These are phyloP conservation scores for Apis dorsata DNA, from an alignment of 1,140 invertebrate species.

Conservation along the genomic window DNA sequence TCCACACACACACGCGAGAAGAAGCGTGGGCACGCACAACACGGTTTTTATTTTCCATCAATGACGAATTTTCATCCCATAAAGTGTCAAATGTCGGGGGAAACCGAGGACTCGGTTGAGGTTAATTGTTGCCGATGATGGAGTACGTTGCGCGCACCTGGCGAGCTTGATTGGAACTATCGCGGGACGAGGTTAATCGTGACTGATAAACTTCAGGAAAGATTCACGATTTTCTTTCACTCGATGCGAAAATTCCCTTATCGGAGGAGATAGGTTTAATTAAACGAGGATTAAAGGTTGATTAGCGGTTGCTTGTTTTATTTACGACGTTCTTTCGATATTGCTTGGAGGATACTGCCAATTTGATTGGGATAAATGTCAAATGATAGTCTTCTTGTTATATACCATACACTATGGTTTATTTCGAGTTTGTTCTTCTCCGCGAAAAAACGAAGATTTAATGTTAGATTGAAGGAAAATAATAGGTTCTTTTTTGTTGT, in stretches of 20 bases:
- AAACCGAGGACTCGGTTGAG: not conserved
- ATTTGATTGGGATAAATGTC: too few species aligned
- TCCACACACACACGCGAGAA: not conserved
- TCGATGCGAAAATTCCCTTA: not conserved
- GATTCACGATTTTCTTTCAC: not conserved
- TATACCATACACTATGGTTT: too few species aligned
- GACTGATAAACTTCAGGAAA: not conserved
- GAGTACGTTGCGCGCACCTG: not conserved
- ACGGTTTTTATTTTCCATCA: not conserved
- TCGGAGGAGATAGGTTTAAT: not conserved
- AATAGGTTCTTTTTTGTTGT: too few species aligned
- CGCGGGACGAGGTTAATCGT: not conserved
- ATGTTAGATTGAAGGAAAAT: too few species aligned
- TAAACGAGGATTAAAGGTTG: not conserved
- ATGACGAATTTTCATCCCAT: conserved; percentile 21
- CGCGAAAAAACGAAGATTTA: too few species aligned
- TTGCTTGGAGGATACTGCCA: too few species aligned
- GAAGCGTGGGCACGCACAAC: too few species aligned
- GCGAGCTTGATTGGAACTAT: not conserved
- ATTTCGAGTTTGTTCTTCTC: too few species aligned
- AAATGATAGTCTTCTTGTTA: too few species aligned
- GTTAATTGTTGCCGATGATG: not conserved
- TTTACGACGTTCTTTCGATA: not conserved
- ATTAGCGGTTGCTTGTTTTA: not conserved
- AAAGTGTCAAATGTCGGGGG: not conserved